Base-by-base conservation (phyloP, 2,797 vertebrate species). In the Diplodus puntazzo region DNA sequence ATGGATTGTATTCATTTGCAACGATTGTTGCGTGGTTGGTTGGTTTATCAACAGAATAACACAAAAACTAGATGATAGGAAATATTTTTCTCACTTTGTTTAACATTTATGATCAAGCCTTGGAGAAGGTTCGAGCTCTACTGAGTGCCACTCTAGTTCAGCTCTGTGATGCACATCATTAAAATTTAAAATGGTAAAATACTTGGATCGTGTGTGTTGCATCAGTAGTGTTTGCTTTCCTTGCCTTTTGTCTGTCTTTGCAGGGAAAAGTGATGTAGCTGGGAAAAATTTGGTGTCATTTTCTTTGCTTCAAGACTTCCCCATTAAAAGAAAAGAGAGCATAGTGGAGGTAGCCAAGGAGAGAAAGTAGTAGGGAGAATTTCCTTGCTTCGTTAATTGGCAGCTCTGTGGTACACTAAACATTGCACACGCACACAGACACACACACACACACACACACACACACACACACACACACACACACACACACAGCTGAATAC, bases 321-420 rank as follows among this genome's bases (percentile, higher is more conserved):
- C 80, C 73, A 85, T 77, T 81, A 77, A 66, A 75, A 78, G 65
- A 69, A 79, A 77, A 79, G 42, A 53, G 46, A 72, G 68, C 59
- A 64, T 63, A 63, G 69, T 77, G 55, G 60, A 81, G 71, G 77
- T 79, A 77, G 77, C 16, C 18, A 74, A 72, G 55, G 65, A 62
- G 50, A 76, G 58, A 58, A 58, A 48, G 62, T 20, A 50, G 75
- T 30, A 30, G 55, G 60, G 77, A 77, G 62, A 73, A 79, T 60
- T 59, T 89, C 74, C 48, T 80, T 84, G 75, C 82, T 84, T 81
- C 27, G 48, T 92, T 93, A 91, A 90, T 90, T 91, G 90, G 80
- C 69, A 87, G 73, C 82, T 73, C 60, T 78, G 77, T 73, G 69
- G 75, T 80, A 42, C 81, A 84, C 88, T 83, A 81, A 90, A 85